These are phyloP conservation scores for Rhingia rostrata DNA, from an alignment of 2,888 invertebrate species.

Conservation along the genomic window DNA sequence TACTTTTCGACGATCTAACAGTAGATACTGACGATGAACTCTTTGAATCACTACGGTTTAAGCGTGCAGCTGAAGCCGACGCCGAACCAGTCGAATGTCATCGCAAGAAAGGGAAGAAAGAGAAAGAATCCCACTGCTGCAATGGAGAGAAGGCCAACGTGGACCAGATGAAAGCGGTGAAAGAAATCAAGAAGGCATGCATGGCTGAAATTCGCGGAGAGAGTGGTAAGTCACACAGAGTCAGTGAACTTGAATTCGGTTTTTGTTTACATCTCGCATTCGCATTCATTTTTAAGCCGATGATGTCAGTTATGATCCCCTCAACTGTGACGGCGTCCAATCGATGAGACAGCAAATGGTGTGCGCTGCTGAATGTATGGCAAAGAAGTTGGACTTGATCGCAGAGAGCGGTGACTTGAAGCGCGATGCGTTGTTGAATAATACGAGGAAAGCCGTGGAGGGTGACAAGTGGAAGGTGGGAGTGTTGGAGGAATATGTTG, in stretches of 20 bases:
- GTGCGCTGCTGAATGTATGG: conserved; percentile 76
- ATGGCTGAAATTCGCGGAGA: conserved; percentile 68
- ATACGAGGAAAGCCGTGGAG: conserved; percentile 67
- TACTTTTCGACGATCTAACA: conserved; percentile 74
- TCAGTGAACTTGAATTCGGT: background rate
- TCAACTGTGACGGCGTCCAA: conserved; percentile 75
- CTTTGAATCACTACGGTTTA: conserved; percentile 46
- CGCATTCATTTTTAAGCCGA: conserved; percentile 42
- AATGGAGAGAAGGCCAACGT: conserved; percentile 66
- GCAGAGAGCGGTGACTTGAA: conserved; percentile 75
- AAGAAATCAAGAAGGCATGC: conserved; percentile 73
- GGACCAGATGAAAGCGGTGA: conserved; percentile 55
- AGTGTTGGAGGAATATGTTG: conserved; percentile 72
- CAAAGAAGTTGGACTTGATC: conserved; percentile 72
- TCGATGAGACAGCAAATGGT: conserved; percentile 74
- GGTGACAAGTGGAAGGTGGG: conserved; percentile 68
- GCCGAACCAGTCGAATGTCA: conserved; percentile 50
- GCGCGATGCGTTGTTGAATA: conserved; percentile 73
- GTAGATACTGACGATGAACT: conserved; percentile 49
- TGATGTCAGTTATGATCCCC: conserved; percentile 75
- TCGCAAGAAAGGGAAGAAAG: conserved; percentile 62
- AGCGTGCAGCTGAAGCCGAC: conserved; percentile 59
- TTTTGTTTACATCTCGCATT: conserved; percentile 14
- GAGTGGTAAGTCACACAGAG: conserved; percentile 67
- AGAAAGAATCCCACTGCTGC: conserved; percentile 75